These are phyloP conservation scores for Daboia siamensis DNA, from an alignment of 2,113 vertebrate genomes.

Conservation along the genomic window DNA sequence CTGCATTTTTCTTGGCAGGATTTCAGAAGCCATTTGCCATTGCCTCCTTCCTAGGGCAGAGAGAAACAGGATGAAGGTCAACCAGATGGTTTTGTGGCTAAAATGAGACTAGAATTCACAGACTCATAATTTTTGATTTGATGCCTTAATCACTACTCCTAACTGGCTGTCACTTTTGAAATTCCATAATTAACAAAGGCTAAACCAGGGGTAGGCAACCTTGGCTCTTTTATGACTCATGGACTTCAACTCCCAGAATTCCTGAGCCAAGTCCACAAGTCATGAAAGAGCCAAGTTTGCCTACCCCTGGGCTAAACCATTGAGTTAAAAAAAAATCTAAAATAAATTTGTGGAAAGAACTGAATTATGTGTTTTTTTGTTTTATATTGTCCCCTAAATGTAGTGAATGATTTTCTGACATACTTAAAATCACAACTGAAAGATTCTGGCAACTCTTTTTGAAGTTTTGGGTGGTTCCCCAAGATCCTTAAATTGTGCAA, in stretches of 20 bases:
- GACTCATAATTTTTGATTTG: neutral
- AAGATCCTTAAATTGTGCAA: neutral
- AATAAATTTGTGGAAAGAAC: neutral
- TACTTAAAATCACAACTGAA: neutral
- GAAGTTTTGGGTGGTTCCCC: neutral
- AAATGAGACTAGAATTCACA: neutral
- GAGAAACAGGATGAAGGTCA: neutral
- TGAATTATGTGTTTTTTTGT: neutral
- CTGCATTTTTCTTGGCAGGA: neutral
- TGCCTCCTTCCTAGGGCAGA: neutral
- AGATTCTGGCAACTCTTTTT: neutral
- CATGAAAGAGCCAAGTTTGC: no score
- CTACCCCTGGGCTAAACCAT: neutral
- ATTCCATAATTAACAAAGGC: neutral
- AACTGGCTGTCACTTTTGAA: neutral
- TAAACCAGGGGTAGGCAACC: neutral
- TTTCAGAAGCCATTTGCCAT: neutral
- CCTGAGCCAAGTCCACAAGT: no score
- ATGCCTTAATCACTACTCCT: neutral
- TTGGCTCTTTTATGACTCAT: no score
- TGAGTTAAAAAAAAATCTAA: neutral
- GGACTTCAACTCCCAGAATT: no score
- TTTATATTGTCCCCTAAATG: neutral
- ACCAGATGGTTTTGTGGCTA: neutral
- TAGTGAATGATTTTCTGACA: neutral